Conservation (phyloP, 1,140 invertebrate species). For the Eriosoma lanigerum region DNA sequence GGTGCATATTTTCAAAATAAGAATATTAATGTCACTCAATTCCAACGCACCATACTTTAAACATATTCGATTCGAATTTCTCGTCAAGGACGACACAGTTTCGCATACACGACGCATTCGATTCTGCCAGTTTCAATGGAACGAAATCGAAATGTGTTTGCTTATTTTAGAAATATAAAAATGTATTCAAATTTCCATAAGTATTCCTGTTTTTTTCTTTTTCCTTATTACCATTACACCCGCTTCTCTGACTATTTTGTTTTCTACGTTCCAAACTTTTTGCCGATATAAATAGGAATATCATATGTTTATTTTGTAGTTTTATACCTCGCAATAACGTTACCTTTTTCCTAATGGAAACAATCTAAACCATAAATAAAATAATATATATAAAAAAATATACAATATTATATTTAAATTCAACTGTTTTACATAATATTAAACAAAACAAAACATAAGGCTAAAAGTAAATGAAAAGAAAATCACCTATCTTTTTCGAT, state of each 20-base stretch:
- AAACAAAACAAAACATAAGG: no score
- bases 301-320: constrained; percentile 6
- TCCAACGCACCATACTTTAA: not conserved
- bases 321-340: not conserved
- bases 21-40: constrained; percentile 16
- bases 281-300: not conserved
- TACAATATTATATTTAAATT: no score
- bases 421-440: no score
- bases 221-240: constrained; percentile 6
- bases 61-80: constrained; percentile 8
- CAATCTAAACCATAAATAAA: not conserved
- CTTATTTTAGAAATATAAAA: constrained; percentile 16
- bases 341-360: not conserved
- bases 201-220: constrained; percentile 17
- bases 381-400: not conserved
- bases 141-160: not conserved
- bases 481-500: no score
- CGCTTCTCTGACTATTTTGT: constrained; percentile 6
- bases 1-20: not conserved
- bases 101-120: not conserved
- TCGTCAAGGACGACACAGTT: not conserved
- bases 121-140: not conserved
- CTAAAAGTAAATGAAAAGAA: no score
- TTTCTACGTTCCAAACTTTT: not conserved
- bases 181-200: not conserved